Percentiles rank a stretch among this genome's conserved stretches.
Conservation (phyloP, 2,113 vertebrate genomes). For the human region GRCh38 chr18:28114501-28115000, state of each 20-base stretch:
- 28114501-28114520: neutral
- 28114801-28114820: neutral
- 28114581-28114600: neutral
- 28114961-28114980: neutral
- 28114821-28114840: neutral
- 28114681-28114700: neutral
- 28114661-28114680: neutral
- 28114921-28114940: neutral
- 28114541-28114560: neutral
- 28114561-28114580: neutral
- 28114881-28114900: neutral
- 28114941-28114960: neutral
- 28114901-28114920: neutral
- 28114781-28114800: neutral
- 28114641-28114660: neutral
- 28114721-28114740: conserved; percentile 20
- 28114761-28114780: conserved; percentile 15
- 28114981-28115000: neutral
- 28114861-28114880: neutral
- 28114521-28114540: conserved; percentile 13
- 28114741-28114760: neutral
- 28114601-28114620: neutral
- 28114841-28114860: neutral
- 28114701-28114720: conserved; percentile 16
- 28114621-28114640: conserved; percentile 5